Evolutionary conservation across 2,888 invertebrate species (phyloP), one percentile per base, ranked within the genome.

Genomic region (Lasioglossum figueresi): DNA sequence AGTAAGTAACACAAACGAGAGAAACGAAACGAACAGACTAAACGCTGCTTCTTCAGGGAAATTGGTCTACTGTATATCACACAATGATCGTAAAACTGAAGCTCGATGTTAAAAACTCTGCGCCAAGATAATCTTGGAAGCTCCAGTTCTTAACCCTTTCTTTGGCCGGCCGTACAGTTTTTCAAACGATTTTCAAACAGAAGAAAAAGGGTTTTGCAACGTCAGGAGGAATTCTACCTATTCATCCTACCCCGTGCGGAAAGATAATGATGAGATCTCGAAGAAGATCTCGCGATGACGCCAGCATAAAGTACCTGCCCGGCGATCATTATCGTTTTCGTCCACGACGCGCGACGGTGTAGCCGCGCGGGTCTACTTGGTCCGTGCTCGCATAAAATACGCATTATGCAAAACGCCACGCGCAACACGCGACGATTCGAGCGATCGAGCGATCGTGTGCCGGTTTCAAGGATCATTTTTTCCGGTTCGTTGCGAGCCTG

Each of bases 401-500:
- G 34, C 83, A 83, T 85, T 83, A 85, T 85, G 84, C 76, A 70
- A 85, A 85, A 43, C 59, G 48, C n/a, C n/a, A 12, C 27, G 45
- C 43, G 52, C 52, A 78, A 82, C 56, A 31, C 27, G 76, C 75
- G 56, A 81, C 72, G 79, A 86, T 79, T 84, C 86, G 70, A 59
- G 79, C 79, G 68, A 81, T 82, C 81, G 81, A 76, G 45, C 43
- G 73, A 56, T 56, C 56, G 74, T 16, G 37, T 14, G 23, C 12
- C 37, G 66, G 40, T 70, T 40, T 23, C 70, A n/a, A 70, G n/a
- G 52, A 74, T 63, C 70, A 59, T 79, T 85, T 82, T 73, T 80
- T 80, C 71, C 70, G 77, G 76, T 86, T 80, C 68, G 71, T 82
- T 80, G 75, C 84, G 79, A 88, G 83, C 86, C 77, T 84, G 59